Base-by-base conservation (phyloP, 2,797 vertebrate genomes). In the Tragopan temminckii region DNA sequence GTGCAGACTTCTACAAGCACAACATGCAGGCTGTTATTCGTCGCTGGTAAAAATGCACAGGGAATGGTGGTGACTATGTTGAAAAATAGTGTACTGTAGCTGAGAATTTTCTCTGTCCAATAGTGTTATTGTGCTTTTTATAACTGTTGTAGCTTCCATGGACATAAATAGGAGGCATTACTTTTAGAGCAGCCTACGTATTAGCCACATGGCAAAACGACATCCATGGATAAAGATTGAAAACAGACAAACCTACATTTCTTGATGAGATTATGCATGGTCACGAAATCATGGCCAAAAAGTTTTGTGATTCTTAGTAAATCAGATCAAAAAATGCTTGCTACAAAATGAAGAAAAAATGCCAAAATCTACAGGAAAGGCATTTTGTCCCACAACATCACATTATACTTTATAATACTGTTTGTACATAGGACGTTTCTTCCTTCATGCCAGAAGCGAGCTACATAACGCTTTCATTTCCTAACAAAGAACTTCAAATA, bases 271-370 rank as follows among this genome's bases (percentile, higher is more conserved):
- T 25, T 68, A n/a, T 14, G 50, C 42, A 71, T 0, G 1, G 31
- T 38, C 24, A 31, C 38, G 29, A 62, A 79, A 82, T n/a, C 36
- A 76, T 1, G 19, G 67, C 16, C 43, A 78, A 18, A 25, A 15
- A 31, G 35, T 38, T 82, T 66, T 76, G n/a, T 85, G 63, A 72
- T 31, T 89, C 25, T 42, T 67, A 40, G 59, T 11, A 75, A 72
- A 59, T 59, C 19, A 63, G 31, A 63, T 21, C 4, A 81, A 79
- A 53, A 84, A 85, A 62, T 4, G 11, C 18, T 38, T 43, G 63
- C 31, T 59, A 67, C 36, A 79, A 79, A 89, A 90, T 6, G 14
- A 68, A 84, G 43, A 78, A 66, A 92, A 89, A 88, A 78, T 62
- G 61, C n/a, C 58, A 78, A 80, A 88, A 71, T 61, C 45, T 77